Conservation (phyloP, 1,140 invertebrate species). For the Polypedilum vanderplanki region DNA sequence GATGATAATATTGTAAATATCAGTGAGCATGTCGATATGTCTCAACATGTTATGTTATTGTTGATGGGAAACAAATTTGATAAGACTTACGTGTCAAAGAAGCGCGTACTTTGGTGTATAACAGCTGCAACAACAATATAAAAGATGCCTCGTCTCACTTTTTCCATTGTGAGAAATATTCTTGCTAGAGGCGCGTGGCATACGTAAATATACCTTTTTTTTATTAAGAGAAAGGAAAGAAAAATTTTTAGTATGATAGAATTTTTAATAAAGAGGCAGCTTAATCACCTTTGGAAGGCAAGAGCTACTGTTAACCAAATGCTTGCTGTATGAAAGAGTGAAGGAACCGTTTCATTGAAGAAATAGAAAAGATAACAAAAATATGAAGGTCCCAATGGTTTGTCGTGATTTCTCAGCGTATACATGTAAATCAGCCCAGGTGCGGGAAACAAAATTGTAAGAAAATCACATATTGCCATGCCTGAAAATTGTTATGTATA, state of each 20-base stretch:
- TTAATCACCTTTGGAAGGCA: constrained; percentile 7
- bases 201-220: constrained; percentile 75
- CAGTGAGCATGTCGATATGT: no score
- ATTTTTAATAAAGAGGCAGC: constrained; percentile 33
- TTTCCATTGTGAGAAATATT: constrained; percentile 79
- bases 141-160: constrained; percentile 67
- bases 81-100: constrained; percentile 57
- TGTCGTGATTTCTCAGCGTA: constrained; percentile 76
- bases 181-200: constrained; percentile 78
- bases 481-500: constrained; percentile 40
- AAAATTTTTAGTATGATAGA: constrained; percentile 3
- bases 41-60: no score
- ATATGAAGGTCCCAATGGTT: constrained; percentile 61
- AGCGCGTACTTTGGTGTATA: constrained; percentile 69
- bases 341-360: constrained; percentile 56
- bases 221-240: constrained; percentile 29
- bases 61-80: not conserved
- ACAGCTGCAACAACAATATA: constrained; percentile 67
- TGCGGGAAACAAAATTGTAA: constrained; percentile 81
- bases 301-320: constrained; percentile 28
- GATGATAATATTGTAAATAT: no score
- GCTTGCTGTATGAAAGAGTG: constrained; percentile 30
- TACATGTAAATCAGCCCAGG: constrained; percentile 87
- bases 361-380: constrained; percentile 71
- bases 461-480: constrained; percentile 90